These are phyloP conservation scores for Galeruca laticollis DNA, from an alignment of 2,888 invertebrate species.

Conservation along the genomic window DNA sequence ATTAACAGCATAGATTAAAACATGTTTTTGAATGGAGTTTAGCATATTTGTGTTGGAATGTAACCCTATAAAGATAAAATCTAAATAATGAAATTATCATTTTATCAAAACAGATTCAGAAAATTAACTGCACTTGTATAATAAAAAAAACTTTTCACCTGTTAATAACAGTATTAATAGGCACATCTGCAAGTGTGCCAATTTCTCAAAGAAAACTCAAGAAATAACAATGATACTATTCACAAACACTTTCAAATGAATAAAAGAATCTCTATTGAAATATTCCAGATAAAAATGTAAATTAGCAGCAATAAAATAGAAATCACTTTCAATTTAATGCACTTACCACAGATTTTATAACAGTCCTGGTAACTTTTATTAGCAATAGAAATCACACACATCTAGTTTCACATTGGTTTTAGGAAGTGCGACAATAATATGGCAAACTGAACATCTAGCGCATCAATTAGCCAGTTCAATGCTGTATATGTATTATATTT, in stretches of 20 bases:
- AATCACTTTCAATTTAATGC: constrained; percentile 10
- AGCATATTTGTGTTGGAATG: too few species aligned
- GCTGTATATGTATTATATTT: constrained; percentile 33
- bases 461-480: constrained; percentile 32
- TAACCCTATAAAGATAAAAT: too few species aligned
- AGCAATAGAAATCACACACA: not conserved
- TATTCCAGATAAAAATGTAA: not conserved
- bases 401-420: not conserved
- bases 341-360: not conserved
- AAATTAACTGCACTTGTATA: too few species aligned
- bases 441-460: constrained; percentile 43
- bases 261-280: not conserved
- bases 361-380: not conserved
- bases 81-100: too few species aligned
- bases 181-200: not conserved
- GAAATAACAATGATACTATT: not conserved
- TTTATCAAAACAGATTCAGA: too few species aligned
- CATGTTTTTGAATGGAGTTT: too few species aligned
- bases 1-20: too few species aligned
- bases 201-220: constrained; percentile 1
- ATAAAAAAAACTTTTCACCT: not conserved
- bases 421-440: constrained; percentile 32
- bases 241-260: not conserved
- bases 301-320: not conserved
- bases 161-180: not conserved